Percentiles rank a stretch among this genome's conserved stretches.
Evolutionary conservation across 2,113 vertebrate species (phyloP).

Genomic region (Raja brachyura): DNA sequence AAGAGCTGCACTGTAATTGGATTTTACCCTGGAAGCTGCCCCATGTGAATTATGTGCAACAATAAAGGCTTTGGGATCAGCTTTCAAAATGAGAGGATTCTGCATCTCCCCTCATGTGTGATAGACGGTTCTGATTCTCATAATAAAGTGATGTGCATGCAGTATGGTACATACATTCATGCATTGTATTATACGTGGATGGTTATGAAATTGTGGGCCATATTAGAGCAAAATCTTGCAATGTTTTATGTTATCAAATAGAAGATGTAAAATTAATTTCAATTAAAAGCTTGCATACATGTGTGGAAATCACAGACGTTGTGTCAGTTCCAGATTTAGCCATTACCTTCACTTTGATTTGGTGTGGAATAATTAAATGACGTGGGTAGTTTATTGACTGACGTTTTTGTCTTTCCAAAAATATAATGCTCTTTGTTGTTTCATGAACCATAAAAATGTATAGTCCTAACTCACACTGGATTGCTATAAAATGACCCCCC

Average conservation of each 20-base stretch:
- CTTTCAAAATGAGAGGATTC: background rate
- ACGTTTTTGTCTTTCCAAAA: background rate
- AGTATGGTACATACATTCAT: background rate
- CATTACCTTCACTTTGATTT: background rate
- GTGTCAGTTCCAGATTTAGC: background rate
- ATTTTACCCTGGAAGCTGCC: constrained; percentile 28
- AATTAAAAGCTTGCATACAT: background rate
- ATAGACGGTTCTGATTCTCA: background rate
- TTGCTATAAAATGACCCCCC: background rate
- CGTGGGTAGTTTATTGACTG: background rate
- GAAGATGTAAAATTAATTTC: background rate
- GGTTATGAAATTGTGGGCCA: background rate
- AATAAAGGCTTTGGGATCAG: background rate
- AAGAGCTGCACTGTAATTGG: constrained; percentile 6
- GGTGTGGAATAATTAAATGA: background rate
- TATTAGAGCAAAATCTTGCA: background rate
- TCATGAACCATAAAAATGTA: background rate
- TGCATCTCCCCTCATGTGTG: background rate
- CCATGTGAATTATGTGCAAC: constrained; percentile 13
- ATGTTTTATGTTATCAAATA: background rate
- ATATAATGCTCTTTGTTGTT: background rate
- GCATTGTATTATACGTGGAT: background rate
- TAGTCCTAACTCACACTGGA: background rate
- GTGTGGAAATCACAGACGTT: background rate
- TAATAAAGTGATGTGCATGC: background rate